A percentile compares a stretch with the other conserved stretches of the same genome.
phyloP scores from a whole-genome alignment of 2,797 vertebrate species.

The Thripadectes ignobilis region DNA sequence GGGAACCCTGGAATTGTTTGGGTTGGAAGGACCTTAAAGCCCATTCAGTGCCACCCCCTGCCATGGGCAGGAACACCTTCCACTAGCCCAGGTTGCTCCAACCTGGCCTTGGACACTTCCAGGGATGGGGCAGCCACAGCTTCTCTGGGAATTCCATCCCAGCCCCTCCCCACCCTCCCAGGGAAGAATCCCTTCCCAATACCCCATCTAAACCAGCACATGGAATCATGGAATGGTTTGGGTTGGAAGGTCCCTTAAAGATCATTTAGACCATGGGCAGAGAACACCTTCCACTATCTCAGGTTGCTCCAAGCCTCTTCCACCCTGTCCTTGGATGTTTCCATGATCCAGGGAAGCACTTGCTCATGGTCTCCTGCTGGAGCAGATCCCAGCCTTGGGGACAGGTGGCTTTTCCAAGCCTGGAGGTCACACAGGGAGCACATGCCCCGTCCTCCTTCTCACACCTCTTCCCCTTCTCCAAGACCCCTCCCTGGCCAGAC shows the following conservation, averaged over 20 bases:
- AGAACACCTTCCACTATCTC: neutral
- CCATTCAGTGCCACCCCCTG: neutral
- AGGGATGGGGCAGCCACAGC: no score
- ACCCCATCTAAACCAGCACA: no score
- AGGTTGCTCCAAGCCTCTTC: neutral
- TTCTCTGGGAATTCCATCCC: no score
- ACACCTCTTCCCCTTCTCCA: neutral
- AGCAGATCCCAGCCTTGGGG: neutral
- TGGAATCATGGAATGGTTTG: no score
- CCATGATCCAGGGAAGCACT: neutral
- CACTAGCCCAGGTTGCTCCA: no score
- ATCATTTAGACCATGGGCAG: no score
- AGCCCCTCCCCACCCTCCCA: no score
- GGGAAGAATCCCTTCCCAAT: no score
- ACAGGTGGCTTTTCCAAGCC: neutral
- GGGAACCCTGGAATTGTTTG: neutral
- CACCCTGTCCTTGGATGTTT: neutral
- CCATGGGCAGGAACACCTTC: no score
- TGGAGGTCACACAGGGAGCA: neutral
- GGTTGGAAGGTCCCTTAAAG: no score
- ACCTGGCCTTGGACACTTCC: no score
- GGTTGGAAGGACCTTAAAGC: neutral
- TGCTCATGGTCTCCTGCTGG: neutral
- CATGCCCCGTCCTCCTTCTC: neutral
- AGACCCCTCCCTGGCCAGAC: no score